Base-by-base conservation (phyloP, 1,140 invertebrate genomes). In the Vanessa tameamea region DNA sequence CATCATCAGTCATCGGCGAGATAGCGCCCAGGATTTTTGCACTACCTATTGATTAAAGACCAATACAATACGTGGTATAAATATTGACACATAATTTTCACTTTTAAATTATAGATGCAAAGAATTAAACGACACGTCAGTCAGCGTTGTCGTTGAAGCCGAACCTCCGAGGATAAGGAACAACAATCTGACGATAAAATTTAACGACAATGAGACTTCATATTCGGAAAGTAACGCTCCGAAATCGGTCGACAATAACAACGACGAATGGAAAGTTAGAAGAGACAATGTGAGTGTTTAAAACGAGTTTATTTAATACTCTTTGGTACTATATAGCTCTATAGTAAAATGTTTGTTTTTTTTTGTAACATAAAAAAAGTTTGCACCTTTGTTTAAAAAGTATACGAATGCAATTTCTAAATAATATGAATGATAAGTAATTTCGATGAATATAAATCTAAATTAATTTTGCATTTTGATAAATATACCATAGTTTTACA, bases 171-270 rank as follows among this genome's bases (percentile, higher is more conserved):
- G 80, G 3, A n/a, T 64, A 5, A 77, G 77, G 6, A 82, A 86
- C 76, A 84, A 88, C 77, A 86, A 88, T 59, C 76, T 78, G 0
- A 78, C 75, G 0, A 68, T 81, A 3, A 84, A 82, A 65, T 85
- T 76, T 70, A 88, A 87, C 51, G 85, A 89, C 69, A 87, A 87
- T 61, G 87, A 89, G n/a, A 88, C 84, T 0, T 87, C 87, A 0
- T 81, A 81, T 16, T 89, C 87, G 0, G 89, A 91, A 47, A 85
- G 79, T 50, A 83, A 86, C 63, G 80, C 81, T 0, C 80, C 82
- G 12, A 86, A 81, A 64, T 80, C 83, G 0, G 61, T 70, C 0
- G 82, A 89, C 37, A 90, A 90, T 65, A 89, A 89, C 48, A 89
- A 90, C 48, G 81, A 88, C 3, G 79, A 85, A 0, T 88, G 84